Percentiles rank a stretch among this genome's conserved stretches.
phyloP scores from a whole-genome alignment of 2,888 invertebrate genomes.

The Drosophila paramelanica region DNA sequence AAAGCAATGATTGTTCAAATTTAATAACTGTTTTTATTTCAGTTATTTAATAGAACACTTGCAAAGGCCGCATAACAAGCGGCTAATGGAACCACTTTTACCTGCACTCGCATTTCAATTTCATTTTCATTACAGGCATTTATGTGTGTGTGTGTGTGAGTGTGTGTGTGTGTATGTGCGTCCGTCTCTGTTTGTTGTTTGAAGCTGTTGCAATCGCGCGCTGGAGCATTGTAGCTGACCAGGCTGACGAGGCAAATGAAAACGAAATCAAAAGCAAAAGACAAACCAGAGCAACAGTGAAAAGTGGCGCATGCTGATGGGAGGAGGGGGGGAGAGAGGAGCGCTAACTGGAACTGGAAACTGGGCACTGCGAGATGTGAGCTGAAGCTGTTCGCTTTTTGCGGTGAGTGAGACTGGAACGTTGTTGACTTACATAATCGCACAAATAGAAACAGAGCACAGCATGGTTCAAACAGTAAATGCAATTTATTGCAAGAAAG shows the following conservation, averaged over 20 bases:
- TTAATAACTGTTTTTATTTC: not conserved
- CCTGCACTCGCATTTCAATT: conserved; percentile 55
- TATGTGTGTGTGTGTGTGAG: conserved; percentile 10
- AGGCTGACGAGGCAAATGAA: conserved; percentile 68
- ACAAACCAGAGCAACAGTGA: conserved; percentile 66
- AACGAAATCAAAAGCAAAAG: conserved; percentile 69
- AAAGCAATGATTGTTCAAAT: not conserved
- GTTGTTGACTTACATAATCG: conserved; percentile 59
- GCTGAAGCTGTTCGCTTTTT: conserved; percentile 7
- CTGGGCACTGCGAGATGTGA: conserved; percentile 31
- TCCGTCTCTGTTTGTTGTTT: conserved; percentile 21
- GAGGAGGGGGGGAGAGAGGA: not conserved
- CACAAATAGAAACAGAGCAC: conserved; percentile 57
- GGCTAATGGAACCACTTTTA: conserved; percentile 57
- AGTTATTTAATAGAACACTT: conserved; percentile 41
- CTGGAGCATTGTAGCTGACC: conserved; percentile 55
- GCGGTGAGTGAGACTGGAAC: conserved; percentile 46
- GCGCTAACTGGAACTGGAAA: conserved; percentile 32
- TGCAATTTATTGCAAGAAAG: conserved; percentile 69
- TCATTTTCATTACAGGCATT: conserved; percentile 50
- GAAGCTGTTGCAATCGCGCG: conserved; percentile 66
- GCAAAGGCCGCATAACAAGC: conserved; percentile 19
- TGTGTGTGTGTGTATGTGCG: conserved; percentile 19
- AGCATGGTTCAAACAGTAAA: conserved; percentile 28
- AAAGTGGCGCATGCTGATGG: conserved; percentile 35